Conservation (phyloP, 2,888 invertebrate genomes). For the Cephus pulcher region DNA sequence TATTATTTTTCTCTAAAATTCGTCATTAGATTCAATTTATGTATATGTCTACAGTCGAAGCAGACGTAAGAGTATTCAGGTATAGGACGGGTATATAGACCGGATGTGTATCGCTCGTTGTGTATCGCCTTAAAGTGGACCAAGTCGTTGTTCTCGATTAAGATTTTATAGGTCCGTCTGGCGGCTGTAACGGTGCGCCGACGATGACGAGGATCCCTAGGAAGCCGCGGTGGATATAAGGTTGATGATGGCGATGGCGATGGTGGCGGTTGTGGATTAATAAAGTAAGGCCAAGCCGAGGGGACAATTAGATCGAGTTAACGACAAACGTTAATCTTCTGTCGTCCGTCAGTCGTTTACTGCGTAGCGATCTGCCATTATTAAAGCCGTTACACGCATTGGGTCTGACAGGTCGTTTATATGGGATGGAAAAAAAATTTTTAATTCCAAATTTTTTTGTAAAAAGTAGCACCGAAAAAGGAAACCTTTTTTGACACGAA, state of each 20-base stretch:
- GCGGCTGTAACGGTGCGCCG: neutral
- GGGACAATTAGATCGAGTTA: constrained; percentile 67
- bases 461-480: neutral
- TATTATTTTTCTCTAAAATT: constrained; percentile 17
- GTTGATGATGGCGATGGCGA: constrained; percentile 31
- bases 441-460: neutral
- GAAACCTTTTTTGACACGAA: too few species aligned
- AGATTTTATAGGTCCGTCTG: constrained; percentile 6
- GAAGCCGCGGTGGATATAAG: neutral
- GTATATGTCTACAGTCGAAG: neutral
- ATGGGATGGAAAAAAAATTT: neutral
- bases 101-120: neutral
- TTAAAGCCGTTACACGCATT: constrained; percentile 60
- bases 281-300: constrained; percentile 57
- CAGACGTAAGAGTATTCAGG: neutral
- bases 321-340: constrained; percentile 64
- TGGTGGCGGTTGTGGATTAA: constrained; percentile 55
- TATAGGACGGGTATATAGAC: neutral
- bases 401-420: constrained; percentile 30
- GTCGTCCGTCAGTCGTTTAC: constrained; percentile 66
- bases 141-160: constrained; percentile 1
- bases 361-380: constrained; percentile 64
- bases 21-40: constrained; percentile 25
- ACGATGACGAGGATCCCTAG: neutral
- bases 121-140: neutral